Evolutionary conservation across 2,113 vertebrate genomes (phyloP), one percentile per base, ranked within the genome.

Genomic region (Pavo muticus): DNA sequence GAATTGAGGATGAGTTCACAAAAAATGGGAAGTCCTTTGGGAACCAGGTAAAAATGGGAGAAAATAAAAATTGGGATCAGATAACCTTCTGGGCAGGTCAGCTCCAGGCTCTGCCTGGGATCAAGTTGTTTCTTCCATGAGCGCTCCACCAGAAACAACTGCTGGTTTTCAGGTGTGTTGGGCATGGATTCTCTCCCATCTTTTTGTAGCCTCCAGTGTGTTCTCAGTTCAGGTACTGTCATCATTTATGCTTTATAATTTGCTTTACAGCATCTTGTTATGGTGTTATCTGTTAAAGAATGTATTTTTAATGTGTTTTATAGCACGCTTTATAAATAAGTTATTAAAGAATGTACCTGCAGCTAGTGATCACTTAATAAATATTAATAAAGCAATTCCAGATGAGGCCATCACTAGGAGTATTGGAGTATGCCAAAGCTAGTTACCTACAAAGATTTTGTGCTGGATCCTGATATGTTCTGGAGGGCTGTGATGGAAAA

Each of bases 281-380:
- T 95, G 97, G 95, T 2, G 14, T 96, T 93, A 88, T 97, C 97
- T 98, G 97, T 97, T 97, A 98, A 96, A 97, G 87, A 93, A 98
- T 98, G 97, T 97, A 97, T 98, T 98, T 98, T 98, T 98, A 98
- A 98, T 98, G 97, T 96, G 93, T 92, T 98, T 97, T 97, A 97
- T 97, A 97, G 93, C 87, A 75, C 67, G 89, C 91, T 24, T 94
- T 97, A 98, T 98, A 97, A 98, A 98, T 98, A 97, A 98, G 92
- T 97, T 97, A 96, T 90, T 94, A 95, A 97, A 96, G 92, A 96
- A 97, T 91, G 93, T 97, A 98, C 95, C 97, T 96, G 97, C 91
- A 97, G 91, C 96, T 97, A 97, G 96, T 45, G 94, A 97, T 97
- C 96, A 95, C 96, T 95, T 98, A 97, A 97, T 98, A 97, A 98